phyloP scores from a whole-genome alignment of 2,797 vertebrate genomes.

The Sebastes diaconus region DNA sequence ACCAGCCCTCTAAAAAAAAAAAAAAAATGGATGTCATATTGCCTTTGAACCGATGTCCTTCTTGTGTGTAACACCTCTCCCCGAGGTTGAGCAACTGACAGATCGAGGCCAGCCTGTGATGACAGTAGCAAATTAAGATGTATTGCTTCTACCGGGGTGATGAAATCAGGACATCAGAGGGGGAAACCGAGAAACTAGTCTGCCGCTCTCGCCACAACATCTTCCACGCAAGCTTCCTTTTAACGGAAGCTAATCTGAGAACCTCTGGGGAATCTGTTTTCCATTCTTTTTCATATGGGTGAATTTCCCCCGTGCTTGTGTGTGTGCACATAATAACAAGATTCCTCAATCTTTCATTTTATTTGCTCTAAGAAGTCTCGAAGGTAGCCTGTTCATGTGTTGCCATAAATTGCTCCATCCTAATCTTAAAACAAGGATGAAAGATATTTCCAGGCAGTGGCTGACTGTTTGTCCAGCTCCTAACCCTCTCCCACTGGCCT shows the following conservation, averaged over 20 bases:
- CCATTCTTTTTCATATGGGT: background rate
- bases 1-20: conserved; percentile 15
- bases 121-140: conserved; percentile 76
- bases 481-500: conserved; percentile 46
- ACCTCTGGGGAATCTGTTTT: conserved; percentile 11
- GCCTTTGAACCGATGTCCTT: conserved; percentile 74
- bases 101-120: conserved; percentile 73
- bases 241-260: conserved; percentile 29
- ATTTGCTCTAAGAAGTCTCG: conserved; percentile 67
- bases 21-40: conserved; percentile 31
- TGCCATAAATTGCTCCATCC: conserved; percentile 74
- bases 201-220: conserved; percentile 15
- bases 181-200: conserved; percentile 54
- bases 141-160: conserved; percentile 70
- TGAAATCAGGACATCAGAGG: conserved; percentile 74
- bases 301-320: conserved; percentile 7
- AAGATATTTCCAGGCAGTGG: conserved; percentile 48
- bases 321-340: conserved; percentile 9
- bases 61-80: conserved; percentile 60
- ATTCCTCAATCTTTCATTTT: conserved; percentile 50
- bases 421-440: conserved; percentile 63
- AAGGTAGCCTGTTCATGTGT: conserved; percentile 64
- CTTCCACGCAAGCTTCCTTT: conserved; percentile 28
- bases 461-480: conserved; percentile 72
- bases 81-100: conserved; percentile 71